Conservation (phyloP, 2,888 invertebrate species). For the Tenthredo mesomela region DNA sequence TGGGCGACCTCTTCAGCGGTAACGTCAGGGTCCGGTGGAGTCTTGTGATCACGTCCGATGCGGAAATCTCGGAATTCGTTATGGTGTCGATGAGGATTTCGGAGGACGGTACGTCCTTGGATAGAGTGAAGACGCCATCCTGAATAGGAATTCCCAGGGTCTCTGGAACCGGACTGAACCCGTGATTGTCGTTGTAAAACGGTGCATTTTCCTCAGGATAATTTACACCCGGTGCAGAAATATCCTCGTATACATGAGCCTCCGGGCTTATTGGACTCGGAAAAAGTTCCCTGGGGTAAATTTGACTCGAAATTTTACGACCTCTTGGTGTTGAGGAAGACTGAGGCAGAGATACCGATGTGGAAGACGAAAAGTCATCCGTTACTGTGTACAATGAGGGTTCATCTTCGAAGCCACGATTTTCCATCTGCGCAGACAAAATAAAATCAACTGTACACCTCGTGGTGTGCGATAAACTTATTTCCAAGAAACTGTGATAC, state of each 20-base stretch:
- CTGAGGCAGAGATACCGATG: conserved; percentile 21
- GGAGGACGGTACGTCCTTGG: conserved; percentile 26
- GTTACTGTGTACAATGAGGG: conserved; percentile 51
- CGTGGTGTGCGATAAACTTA: background rate
- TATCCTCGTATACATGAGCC: conserved; percentile 74
- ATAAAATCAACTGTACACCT: background rate
- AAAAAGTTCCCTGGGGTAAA: conserved; percentile 39
- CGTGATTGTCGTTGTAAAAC: conserved; percentile 25
- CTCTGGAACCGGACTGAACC: conserved; percentile 53
- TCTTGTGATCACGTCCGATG: conserved; percentile 46
- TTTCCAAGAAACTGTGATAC: background rate
- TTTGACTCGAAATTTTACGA: background rate
- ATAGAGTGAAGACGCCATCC: conserved; percentile 25
- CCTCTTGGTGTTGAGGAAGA: conserved; percentile 14
- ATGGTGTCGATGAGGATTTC: background rate
- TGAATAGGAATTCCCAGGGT: conserved; percentile 50
- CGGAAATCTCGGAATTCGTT: background rate
- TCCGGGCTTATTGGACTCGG: conserved; percentile 48
- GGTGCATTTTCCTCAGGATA: background rate
- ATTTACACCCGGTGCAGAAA: conserved; percentile 58
- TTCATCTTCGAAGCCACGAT: conserved; percentile 74
- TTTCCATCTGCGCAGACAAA: conserved; percentile 71
- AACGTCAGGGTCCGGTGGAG: conserved; percentile 71
- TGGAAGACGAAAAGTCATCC: conserved; percentile 4
- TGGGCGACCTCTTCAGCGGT: conserved; percentile 63